Percentiles rank a stretch among this genome's conserved stretches.
Conservation (phyloP, 2,113 vertebrate species). For the Bujurquina vittata region DNA sequence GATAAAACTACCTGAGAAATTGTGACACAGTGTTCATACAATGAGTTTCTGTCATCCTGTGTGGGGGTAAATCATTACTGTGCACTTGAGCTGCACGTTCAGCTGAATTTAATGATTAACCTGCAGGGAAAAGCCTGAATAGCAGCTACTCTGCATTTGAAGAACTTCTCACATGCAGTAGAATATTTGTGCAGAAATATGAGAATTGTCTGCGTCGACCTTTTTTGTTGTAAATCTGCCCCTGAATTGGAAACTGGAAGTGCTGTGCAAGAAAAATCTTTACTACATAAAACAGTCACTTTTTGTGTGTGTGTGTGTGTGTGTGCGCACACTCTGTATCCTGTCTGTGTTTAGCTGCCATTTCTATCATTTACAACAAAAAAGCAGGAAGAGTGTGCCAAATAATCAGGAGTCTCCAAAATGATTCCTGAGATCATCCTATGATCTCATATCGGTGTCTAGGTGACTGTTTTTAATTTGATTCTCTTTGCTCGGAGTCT, state of each 20-base stretch:
- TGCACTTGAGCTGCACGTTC: not conserved
- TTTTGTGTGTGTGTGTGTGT: rapidly evolving
- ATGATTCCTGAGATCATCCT: constrained; percentile 19
- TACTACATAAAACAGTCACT: not conserved
- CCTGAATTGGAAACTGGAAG: not conserved
- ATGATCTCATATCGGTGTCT: constrained; percentile 2
- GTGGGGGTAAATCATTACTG: constrained; percentile 43
- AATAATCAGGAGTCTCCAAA: not conserved
- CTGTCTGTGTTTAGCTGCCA: not conserved
- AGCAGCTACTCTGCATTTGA: not conserved
- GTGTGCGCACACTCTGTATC: not conserved
- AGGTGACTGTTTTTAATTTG: constrained; percentile 15
- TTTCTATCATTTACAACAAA: not conserved
- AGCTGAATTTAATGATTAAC: constrained; percentile 38
- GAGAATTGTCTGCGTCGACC: not conserved
- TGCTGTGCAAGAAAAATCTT: not conserved
- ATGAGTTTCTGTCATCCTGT: not conserved
- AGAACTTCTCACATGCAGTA: not conserved
- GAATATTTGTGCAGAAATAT: not conserved
- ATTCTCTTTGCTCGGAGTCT: not conserved
- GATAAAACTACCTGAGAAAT: constrained; percentile 28
- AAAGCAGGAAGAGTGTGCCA: not conserved
- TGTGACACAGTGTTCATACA: constrained; percentile 16
- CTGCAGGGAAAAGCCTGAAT: not conserved
- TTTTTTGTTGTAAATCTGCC: not conserved